Evolutionary conservation across 2,797 vertebrate genomes (phyloP), one percentile per base, ranked within the genome.

Genomic region (Sphenodon punctatus): DNA sequence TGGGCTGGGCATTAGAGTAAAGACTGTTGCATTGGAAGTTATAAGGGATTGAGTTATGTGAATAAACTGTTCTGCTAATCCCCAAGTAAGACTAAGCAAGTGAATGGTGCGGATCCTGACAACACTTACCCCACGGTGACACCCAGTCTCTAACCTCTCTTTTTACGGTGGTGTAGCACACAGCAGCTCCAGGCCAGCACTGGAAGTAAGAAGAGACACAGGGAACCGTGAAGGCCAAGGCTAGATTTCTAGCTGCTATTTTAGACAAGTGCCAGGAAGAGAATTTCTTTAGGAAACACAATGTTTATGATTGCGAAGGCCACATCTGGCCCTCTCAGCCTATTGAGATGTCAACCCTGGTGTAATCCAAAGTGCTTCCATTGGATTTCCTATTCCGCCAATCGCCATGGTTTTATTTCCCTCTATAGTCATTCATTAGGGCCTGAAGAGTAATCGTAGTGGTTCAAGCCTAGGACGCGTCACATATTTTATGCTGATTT

Each of bases 331-430:
- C n/a, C n/a, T 19, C 41, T 85, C 23, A 63, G 72, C 51, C 43
- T 72, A 27, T 2, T 72, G 89, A 86, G 79, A 81, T 69, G 75
- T n/a, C 80, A 56, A 43, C 20, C 20, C 45, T 7, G 16, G 13
- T 65, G 68, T 79, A 43, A 59, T 68, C 34, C 67, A 71, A 78
- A 56, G 48, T 53, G 61, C 46, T 88, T 89, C 49, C 53, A 27
- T 85, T 67, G 58, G 73, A 73, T 86, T 90, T 86, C 51, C 59
- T 79, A 59, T 74, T 84, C 27, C 71, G 17, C 22, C 41, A 75
- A 27, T 78, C 60, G 48, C 58, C 49, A 65, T 84, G 77, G 25
- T 58, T 77, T 53, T 70, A 64, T 89, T 92, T 90, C 79, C 78
- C 39, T 61, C 39, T 22, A 14, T 32, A 87, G 56, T 51, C 67